Base-by-base conservation (phyloP, 1,140 invertebrate species). In the Drosophila albomicans region DNA sequence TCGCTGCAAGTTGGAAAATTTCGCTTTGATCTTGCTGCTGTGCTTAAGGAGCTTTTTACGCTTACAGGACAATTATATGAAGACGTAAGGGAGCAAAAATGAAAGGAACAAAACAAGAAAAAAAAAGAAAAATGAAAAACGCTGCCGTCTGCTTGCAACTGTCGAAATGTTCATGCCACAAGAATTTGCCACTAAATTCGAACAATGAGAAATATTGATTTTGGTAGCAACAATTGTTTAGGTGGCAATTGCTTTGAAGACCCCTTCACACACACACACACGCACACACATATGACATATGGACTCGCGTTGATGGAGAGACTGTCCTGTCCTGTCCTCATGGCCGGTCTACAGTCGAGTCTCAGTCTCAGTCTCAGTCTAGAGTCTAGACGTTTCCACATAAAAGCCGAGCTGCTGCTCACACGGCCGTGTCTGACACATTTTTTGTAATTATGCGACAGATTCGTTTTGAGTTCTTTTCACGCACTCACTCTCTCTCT, bases 371-470 rank as follows among this genome's bases (percentile, higher is more conserved):
- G 16, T 25, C 20, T 25, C 48, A 45, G 62, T 20, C 51, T 30
- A 74, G 63, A 45, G 67, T 82, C 80, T 82, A 84, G 81, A 84
- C 81, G 58, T 76, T 77, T 75, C 73, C 81, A 84, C 81, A 84
- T 84, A 84, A 84, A 84, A 79, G 81, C 77, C 67, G 56, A 52
- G 48, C 56, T 62, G 69, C 82, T 84, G 69, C 82, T 84, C 66
- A 70, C 76, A 56, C 52, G 67, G 76, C 67, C 67, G 64, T 51
- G 76, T 73, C 80, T 84, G 81, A 77, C 81, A 84, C 73, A 84
- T 84, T 84, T 82, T 84, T 84, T 79, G 81, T 84, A 84, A 84
- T 84, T 80, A 84, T 84, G 81, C 81, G 81, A 84, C 81, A 84
- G 81, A 84, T 84, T 84, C 81, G 67, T 73, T 84, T 77, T 66